A percentile compares a stretch with the other conserved stretches of the same genome.
Evolutionary conservation across 2,888 invertebrate species (phyloP).

Genomic region (Drosophila eohydei): DNA sequence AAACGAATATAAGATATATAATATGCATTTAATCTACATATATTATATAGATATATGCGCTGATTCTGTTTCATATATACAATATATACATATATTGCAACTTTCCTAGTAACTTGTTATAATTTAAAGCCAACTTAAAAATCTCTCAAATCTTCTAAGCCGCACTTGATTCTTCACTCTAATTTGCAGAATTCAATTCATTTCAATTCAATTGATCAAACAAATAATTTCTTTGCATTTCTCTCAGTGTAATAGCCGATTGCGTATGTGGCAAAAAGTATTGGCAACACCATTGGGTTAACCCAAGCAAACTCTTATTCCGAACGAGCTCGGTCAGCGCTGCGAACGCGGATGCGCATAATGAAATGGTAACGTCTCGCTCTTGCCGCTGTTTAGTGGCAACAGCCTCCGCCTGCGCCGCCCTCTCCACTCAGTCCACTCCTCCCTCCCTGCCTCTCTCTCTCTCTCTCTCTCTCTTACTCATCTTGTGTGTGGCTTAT

Average conservation of each 20-base stretch:
- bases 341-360: constrained; percentile 47
- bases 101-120: too few relatives aligned
- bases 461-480: not conserved
- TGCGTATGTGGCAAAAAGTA: constrained; percentile 40
- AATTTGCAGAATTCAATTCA: too few relatives aligned
- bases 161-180: too few relatives aligned
- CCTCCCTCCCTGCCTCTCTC: not conserved
- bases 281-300: constrained; percentile 54
- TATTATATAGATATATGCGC: too few relatives aligned
- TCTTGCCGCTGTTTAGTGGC: constrained; percentile 19
- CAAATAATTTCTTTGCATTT: constrained; percentile 7
- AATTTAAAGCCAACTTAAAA: too few relatives aligned
- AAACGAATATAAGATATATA: too few relatives aligned
- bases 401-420: constrained; percentile 8
- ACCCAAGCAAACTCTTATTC: constrained; percentile 37
- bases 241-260: constrained; percentile 29
- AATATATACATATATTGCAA: too few relatives aligned
- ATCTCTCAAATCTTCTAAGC: too few relatives aligned
- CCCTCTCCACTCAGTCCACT: not conserved
- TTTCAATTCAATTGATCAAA: not conserved
- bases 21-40: too few relatives aligned
- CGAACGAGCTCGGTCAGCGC: constrained; percentile 11
- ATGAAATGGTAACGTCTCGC: constrained; percentile 60
- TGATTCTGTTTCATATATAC: too few relatives aligned
- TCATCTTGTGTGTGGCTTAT: constrained; percentile 34